Evolutionary conservation across 1,140 invertebrate genomes (phyloP).

Genomic region (Chironomus tepperi): DNA sequence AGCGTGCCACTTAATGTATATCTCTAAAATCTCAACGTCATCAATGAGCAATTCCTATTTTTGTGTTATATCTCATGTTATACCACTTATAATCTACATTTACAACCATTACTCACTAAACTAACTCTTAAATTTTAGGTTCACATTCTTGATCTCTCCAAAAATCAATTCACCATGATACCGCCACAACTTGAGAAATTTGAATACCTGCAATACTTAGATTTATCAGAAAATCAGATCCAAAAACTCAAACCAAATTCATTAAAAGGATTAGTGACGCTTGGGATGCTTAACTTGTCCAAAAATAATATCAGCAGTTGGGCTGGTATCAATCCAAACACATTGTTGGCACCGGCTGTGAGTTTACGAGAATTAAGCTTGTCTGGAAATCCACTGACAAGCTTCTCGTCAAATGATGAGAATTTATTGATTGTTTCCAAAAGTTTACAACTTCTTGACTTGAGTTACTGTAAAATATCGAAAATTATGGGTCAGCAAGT

Average conservation of each 20-base stretch:
- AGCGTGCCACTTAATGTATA: too few relatives aligned
- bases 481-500: slow-evolving; percentile 43
- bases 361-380: slow-evolving; percentile 44
- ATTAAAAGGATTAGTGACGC: slow-evolving; percentile 42
- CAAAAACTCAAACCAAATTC: slow-evolving; percentile 38
- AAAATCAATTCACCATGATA: slow-evolving; percentile 44
- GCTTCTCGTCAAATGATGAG: slow-evolving; percentile 41
- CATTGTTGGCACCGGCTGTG: slow-evolving; percentile 38
- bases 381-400: slow-evolving; percentile 43
- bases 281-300: slow-evolving; percentile 45
- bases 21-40: too few relatives aligned
- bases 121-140: slow-evolving; percentile 36
- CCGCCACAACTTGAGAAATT: slow-evolving; percentile 40
- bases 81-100: too few relatives aligned
- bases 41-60: too few relatives aligned
- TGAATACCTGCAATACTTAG: slow-evolving; percentile 43
- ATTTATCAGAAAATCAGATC: slow-evolving; percentile 48
- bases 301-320: slow-evolving; percentile 46
- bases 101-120: too few relatives aligned
- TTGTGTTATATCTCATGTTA: too few relatives aligned
- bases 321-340: slow-evolving; percentile 44
- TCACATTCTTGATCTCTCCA: slow-evolving; percentile 43
- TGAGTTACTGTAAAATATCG: slow-evolving; percentile 45
- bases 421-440: slow-evolving; percentile 40
- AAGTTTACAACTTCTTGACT: slow-evolving; percentile 42